A percentile compares a stretch with the other conserved stretches of the same genome.
Evolutionary conservation across 2,797 vertebrate genomes (phyloP).

Genomic region (Myotis myotis): DNA sequence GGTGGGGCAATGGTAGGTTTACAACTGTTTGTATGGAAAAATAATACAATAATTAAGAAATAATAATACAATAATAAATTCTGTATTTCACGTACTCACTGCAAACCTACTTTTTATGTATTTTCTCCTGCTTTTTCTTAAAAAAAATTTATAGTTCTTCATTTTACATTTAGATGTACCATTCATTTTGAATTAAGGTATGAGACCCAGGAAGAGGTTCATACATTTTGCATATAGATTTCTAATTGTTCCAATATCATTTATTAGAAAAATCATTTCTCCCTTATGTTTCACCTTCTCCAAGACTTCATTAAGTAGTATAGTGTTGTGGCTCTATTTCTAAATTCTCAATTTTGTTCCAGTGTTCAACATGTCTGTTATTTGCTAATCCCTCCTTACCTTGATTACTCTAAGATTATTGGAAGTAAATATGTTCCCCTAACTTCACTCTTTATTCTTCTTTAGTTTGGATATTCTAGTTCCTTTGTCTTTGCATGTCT

Average conservation of each 20-base stretch:
- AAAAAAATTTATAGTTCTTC: not conserved
- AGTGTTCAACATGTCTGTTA: not conserved
- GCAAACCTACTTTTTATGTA: not conserved
- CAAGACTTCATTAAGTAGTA: not conserved
- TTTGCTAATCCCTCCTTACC: not conserved
- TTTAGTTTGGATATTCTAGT: not conserved
- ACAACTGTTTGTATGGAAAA: not conserved
- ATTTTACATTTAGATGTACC: not conserved
- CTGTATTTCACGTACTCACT: not conserved
- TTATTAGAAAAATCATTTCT: not conserved
- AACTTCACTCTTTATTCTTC: not conserved
- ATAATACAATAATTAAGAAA: not conserved
- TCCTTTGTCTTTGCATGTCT: not conserved
- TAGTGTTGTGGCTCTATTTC: not conserved
- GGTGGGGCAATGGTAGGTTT: not conserved
- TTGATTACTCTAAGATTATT: not conserved
- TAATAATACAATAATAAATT: not conserved
- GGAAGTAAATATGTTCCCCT: not conserved
- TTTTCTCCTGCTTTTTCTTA: not conserved
- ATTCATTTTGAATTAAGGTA: not conserved
- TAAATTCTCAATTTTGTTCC: not conserved
- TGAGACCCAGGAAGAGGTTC: not conserved
- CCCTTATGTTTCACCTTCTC: not conserved
- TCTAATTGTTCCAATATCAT: not conserved
- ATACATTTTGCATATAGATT: not conserved